Evolutionary conservation across 1,140 invertebrate species (phyloP).

Genomic region (Trichonephila clavata): DNA sequence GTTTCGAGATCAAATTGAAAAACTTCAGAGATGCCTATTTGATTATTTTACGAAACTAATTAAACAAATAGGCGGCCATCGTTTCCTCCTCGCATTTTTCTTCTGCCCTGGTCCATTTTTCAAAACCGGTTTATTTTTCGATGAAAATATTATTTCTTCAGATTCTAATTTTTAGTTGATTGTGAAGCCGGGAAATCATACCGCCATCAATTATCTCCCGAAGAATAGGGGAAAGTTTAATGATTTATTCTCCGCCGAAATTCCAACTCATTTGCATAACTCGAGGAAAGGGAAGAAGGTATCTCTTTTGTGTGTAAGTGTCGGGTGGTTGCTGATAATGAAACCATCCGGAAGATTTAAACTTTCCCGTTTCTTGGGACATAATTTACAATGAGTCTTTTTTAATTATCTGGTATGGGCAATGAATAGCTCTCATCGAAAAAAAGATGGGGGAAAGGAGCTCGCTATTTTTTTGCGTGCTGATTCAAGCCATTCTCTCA

Average conservation of each 20-base stretch:
- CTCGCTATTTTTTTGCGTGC: too few relatives aligned
- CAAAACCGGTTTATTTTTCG: constrained; percentile 21
- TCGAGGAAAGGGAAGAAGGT: not conserved
- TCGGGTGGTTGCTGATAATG: not conserved
- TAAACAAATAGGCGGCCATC: constrained; percentile 56
- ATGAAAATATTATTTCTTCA: constrained; percentile 43
- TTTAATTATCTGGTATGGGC: not conserved
- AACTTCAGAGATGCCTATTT: constrained; percentile 71
- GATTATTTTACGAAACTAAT: constrained; percentile 76
- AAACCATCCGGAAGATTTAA: not conserved
- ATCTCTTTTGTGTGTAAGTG: not conserved
- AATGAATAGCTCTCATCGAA: too few relatives aligned
- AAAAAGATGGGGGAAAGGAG: too few relatives aligned
- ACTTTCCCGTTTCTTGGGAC: not conserved
- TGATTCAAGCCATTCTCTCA: too few relatives aligned
- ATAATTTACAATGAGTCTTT: not conserved
- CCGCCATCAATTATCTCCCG: constrained; percentile 3
- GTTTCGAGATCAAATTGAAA: constrained; percentile 69
- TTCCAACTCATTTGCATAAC: constrained; percentile 13
- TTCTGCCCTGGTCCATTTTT: not conserved
- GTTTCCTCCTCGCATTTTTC: constrained; percentile 17
- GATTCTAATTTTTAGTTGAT: constrained; percentile 28
- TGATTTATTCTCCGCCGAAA: constrained; percentile 12
- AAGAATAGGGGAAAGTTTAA: constrained; percentile 33
- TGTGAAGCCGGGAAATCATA: not conserved